A percentile compares a stretch with the other conserved stretches of the same genome.
phyloP scores from a whole-genome alignment of 2,797 vertebrate species.

The Syndactyla subalaris region DNA sequence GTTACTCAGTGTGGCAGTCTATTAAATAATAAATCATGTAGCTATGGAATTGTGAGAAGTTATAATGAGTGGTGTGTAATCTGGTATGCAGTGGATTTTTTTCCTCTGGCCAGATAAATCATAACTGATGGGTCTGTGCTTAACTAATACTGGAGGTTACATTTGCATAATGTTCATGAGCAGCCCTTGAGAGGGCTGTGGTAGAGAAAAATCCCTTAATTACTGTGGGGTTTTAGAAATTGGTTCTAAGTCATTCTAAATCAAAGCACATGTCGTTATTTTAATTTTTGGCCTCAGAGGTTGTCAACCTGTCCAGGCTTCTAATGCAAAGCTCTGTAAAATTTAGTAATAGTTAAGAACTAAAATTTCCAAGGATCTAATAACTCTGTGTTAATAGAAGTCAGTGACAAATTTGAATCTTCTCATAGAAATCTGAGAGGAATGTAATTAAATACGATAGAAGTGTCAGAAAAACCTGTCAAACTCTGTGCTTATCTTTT shows the following conservation, averaged over 20 bases:
- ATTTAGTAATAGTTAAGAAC: neutral
- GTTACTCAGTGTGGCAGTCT: neutral
- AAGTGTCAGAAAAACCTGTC: neutral
- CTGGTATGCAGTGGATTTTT: neutral
- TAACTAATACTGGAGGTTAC: neutral
- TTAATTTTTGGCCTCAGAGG: neutral
- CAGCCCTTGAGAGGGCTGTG: neutral
- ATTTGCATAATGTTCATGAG: neutral
- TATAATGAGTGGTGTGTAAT: neutral
- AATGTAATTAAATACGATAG: neutral
- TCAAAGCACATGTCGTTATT: neutral
- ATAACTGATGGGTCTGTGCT: neutral
- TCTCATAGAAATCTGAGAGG: neutral
- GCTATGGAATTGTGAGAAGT: neutral
- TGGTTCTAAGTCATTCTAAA: neutral
- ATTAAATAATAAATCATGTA: neutral
- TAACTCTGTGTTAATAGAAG: neutral
- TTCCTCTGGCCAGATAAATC: neutral
- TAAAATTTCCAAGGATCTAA: neutral
- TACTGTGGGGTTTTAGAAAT: neutral
- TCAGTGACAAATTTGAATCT: neutral
- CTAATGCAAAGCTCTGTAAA: neutral
- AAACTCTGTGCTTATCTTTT: neutral
- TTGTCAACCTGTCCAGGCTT: neutral
- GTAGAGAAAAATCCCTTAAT: neutral